These are phyloP conservation scores for Mormyrops attenuatus DNA, from an alignment of 2,797 vertebrate genomes.

Conservation along the genomic window DNA sequence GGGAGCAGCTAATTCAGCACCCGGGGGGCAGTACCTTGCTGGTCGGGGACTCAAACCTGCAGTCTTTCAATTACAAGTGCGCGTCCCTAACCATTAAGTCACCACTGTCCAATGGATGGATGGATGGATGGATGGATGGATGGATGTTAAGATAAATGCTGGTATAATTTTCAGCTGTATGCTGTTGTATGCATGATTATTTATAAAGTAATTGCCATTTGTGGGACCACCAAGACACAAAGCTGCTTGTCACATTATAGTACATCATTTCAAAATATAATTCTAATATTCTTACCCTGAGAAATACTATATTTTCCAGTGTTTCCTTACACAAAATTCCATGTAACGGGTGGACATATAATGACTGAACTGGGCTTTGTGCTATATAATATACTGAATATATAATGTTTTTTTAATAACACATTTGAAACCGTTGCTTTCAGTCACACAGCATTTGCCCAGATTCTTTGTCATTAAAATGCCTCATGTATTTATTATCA, in stretches of 20 bases:
- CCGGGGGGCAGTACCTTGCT: too few relatives aligned
- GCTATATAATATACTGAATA: conserved; percentile 32
- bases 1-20: too few relatives aligned
- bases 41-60: too few relatives aligned
- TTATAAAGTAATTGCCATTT: not conserved
- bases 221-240: not conserved
- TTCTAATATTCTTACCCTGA: not conserved
- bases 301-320: not conserved
- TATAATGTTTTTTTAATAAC: conserved; percentile 41
- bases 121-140: not conserved
- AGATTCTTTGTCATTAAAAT: conserved; percentile 38
- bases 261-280: not conserved
- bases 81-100: too few relatives aligned
- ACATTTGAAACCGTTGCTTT: conserved; percentile 41
- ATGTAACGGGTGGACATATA: not conserved
- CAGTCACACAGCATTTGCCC: conserved; percentile 37
- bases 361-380: not conserved
- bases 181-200: not conserved
- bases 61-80: too few relatives aligned
- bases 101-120: not conserved
- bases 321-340: not conserved
- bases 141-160: not conserved
- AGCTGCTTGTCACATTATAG: not conserved
- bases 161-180: not conserved
- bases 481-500: conserved; percentile 58